Percentiles rank a stretch among this genome's conserved stretches.
These are phyloP conservation scores for Panthera leo DNA, from an alignment of 2,113 vertebrate genomes.

Conservation along the genomic window DNA sequence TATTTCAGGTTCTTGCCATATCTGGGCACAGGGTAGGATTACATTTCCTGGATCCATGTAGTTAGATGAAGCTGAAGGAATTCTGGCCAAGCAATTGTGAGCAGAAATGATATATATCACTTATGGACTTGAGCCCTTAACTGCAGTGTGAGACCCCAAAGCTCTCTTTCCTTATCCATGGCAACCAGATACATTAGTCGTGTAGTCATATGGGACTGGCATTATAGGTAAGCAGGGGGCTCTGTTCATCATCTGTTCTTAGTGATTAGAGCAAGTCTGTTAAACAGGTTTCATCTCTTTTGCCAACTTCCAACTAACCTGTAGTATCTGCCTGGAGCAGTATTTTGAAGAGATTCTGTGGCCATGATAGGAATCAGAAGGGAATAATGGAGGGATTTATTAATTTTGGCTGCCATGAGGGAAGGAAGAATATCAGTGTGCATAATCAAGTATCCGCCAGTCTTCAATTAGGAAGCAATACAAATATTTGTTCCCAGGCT, in stretches of 20 bases:
- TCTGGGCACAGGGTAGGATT: neutral
- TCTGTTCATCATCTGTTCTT: neutral
- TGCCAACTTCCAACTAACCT: neutral
- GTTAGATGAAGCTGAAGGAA: neutral
- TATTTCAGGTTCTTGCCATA: neutral
- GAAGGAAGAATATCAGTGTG: neutral
- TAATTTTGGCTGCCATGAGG: neutral
- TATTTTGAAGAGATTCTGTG: neutral
- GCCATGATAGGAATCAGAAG: neutral
- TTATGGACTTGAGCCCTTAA: neutral
- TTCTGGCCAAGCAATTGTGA: neutral
- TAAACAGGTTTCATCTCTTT: neutral
- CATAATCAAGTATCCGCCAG: neutral
- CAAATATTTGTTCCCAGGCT: constrained; percentile 12
- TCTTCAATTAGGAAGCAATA: constrained; percentile 37
- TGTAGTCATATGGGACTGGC: neutral
- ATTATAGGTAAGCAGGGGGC: neutral
- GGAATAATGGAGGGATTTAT: neutral
- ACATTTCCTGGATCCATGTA: neutral
- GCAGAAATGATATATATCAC: neutral
- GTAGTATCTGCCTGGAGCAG: neutral
- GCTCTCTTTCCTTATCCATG: neutral
- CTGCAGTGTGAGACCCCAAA: neutral
- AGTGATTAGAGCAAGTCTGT: neutral
- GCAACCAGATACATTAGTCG: too few species aligned